Evolutionary conservation across 2,797 vertebrate species (phyloP), one percentile per base, ranked within the genome.

Genomic region (Poeciliopsis paucimaculata): DNA sequence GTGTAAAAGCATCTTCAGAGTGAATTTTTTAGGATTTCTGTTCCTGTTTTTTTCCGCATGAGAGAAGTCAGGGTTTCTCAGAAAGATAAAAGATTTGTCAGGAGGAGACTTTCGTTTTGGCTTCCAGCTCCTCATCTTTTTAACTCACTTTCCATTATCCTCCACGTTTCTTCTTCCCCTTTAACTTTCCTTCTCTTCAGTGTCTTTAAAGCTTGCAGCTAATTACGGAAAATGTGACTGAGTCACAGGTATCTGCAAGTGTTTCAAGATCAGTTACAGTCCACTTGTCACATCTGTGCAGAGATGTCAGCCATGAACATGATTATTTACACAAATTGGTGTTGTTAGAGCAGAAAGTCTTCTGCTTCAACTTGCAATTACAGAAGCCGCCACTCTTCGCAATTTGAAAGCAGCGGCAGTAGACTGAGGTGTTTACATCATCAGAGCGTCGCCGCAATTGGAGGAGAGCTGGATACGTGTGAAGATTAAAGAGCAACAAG

Each of bases 361-460:
- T 82, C 68, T 53, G 34, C 79, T 76, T 83, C 82, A 91, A 91
- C 86, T 82, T 39, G 75, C 88, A 94, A 94, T 95, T 92, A 95
- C 82, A 84, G 72, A 84, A 83, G 75, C 75, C 84, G 83, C 82
- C 89, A 88, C 91, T 92, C 90, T 83, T 90, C 88, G 89, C 80
- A 90, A 87, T 91, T 90, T 90, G 51, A 81, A 84, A 81, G 82
- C 82, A 79, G 70, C 72, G 23, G 39, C 51, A 79, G 88, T 87
- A 90, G 91, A 90, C 81, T 2, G 43, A 87, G 87, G 84, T 88
- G 90, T 93, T 93, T 91, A 92, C 90, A 86, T 90, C 88, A 84
- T 88, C 77, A 82, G 76, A 87, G 81, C 39, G 2, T 20, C 0
- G 77, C 84, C 34, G 66, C 78, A 62, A 82, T 86, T 5, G 49